These are phyloP conservation scores for Drosophila leonis DNA, from an alignment of 2,888 invertebrate species.

Conservation along the genomic window DNA sequence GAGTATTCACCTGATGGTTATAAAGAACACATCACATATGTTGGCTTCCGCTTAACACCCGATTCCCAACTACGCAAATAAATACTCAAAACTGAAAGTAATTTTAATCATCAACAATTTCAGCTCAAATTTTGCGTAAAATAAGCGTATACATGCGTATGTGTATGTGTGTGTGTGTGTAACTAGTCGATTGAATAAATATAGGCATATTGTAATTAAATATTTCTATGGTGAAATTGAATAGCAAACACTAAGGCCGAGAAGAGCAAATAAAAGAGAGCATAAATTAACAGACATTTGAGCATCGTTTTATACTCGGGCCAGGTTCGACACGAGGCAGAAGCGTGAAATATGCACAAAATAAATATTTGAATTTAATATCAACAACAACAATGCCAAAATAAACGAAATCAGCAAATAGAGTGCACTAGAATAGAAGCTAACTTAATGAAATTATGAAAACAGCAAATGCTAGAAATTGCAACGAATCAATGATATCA, in stretches of 20 bases:
- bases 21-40: constrained; percentile 13
- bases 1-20: constrained; percentile 84
- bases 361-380: constrained; percentile 48
- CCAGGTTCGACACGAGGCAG: not conserved
- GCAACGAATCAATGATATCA: not conserved
- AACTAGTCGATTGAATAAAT: constrained; percentile 57
- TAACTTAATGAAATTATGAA: not conserved
- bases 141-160: not conserved
- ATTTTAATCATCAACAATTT: constrained; percentile 32
- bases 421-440: not conserved
- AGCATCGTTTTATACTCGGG: constrained; percentile 1
- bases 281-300: constrained; percentile 34
- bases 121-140: constrained; percentile 34
- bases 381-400: constrained; percentile 27
- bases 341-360: constrained; percentile 44
- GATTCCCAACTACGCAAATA: constrained; percentile 10
- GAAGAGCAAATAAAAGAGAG: constrained; percentile 26
- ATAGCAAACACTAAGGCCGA: constrained; percentile 32
- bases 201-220: constrained; percentile 68
- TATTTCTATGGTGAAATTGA: constrained; percentile 64
- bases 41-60: constrained; percentile 20
- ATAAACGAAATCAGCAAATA: constrained; percentile 42
- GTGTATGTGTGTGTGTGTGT: constrained; percentile 3
- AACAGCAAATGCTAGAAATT: not conserved
- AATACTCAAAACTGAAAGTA: constrained; percentile 12